Percentiles rank a stretch among this genome's conserved stretches.
phyloP scores from a whole-genome alignment of 2,113 vertebrate species.

The Trogon melanurus region DNA sequence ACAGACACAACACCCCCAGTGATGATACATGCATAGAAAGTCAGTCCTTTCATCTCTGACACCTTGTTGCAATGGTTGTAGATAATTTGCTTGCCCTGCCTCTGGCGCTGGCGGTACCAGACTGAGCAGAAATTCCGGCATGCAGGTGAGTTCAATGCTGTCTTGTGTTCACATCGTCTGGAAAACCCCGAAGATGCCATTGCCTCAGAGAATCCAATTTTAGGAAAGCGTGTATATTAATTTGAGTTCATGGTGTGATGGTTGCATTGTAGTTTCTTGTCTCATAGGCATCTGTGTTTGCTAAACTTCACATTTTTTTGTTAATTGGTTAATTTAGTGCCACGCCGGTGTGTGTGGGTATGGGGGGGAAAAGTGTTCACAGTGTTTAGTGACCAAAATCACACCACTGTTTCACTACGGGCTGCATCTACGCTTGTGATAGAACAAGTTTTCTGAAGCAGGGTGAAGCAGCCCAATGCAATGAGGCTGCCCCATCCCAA shows the following conservation, averaged over 20 bases:
- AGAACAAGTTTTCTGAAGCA: background rate
- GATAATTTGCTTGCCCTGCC: slow-evolving; percentile 60
- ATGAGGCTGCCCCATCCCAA: background rate
- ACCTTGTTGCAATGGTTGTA: slow-evolving; percentile 64
- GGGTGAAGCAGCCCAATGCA: background rate
- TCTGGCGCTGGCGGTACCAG: slow-evolving; percentile 45
- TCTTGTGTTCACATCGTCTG: background rate
- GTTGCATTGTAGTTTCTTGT: background rate
- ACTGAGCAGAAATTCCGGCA: slow-evolving; percentile 73
- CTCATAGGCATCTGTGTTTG: background rate
- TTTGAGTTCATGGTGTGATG: background rate
- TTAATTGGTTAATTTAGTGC: background rate
- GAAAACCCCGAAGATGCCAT: background rate
- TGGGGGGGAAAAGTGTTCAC: background rate
- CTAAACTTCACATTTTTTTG: background rate
- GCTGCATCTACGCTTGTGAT: background rate
- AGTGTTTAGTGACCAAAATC: background rate
- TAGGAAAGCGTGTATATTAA: background rate
- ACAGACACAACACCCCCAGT: background rate
- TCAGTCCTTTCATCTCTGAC: background rate
- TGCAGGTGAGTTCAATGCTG: slow-evolving; percentile 59
- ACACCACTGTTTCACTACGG: background rate
- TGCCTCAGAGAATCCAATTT: background rate
- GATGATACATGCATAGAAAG: background rate
- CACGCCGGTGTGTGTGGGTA: background rate